Conservation (phyloP, 2,888 invertebrate genomes). For the Polyommatus icarus region DNA sequence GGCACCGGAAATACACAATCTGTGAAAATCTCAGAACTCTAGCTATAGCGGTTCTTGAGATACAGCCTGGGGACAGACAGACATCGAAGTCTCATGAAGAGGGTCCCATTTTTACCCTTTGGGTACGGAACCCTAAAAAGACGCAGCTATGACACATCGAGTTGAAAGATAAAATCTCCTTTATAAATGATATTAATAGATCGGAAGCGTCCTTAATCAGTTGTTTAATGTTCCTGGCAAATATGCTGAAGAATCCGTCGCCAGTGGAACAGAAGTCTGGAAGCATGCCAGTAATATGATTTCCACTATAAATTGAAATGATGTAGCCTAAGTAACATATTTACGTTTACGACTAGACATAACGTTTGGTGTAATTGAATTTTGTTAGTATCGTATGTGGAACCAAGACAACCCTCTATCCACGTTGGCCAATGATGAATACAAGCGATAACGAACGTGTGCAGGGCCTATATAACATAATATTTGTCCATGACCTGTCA, state of each 20-base stretch:
- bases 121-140: no score
- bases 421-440: background rate
- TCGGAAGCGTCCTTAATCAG: slow-evolving; percentile 10
- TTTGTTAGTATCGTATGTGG: slow-evolving; percentile 8
- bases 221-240: slow-evolving; percentile 24
- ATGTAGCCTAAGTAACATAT: slow-evolving; percentile 24
- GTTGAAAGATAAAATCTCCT: background rate
- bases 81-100: no score
- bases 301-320: slow-evolving; percentile 31
- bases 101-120: no score
- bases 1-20: no score
- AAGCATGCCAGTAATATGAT: slow-evolving; percentile 22
- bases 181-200: background rate
- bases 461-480: no score
- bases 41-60: no score
- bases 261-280: slow-evolving; percentile 18
- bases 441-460: no score
- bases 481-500: no score
- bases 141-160: no score
- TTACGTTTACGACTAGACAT: slow-evolving; percentile 22
- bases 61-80: no score
- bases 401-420: background rate
- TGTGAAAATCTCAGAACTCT: no score
- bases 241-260: slow-evolving; percentile 8
- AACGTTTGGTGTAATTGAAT: slow-evolving; percentile 29